Evolutionary conservation across 2,888 invertebrate species (phyloP).

Genomic region (Mythimna loreyi): DNA sequence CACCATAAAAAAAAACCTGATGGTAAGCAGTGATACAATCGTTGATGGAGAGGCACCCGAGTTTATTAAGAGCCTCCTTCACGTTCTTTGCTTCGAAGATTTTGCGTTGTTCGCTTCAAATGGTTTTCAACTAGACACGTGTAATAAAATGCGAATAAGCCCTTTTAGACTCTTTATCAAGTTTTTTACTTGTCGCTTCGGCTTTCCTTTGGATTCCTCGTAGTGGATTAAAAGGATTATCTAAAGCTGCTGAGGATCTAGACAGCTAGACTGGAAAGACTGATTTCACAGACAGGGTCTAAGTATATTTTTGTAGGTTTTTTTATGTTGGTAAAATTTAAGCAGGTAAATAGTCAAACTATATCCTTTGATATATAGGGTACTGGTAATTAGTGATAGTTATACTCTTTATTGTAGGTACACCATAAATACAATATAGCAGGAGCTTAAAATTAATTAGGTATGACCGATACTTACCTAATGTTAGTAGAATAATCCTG

Average conservation of each 20-base stretch:
- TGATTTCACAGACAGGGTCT: constrained; percentile 10
- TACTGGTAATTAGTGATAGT: too few relatives aligned
- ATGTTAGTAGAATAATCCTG: too few relatives aligned
- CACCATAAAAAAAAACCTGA: too few relatives aligned
- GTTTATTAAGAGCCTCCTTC: too few relatives aligned
- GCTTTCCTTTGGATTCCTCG: constrained; percentile 30
- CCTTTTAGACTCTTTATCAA: constrained; percentile 35
- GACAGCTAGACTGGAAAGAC: constrained; percentile 17
- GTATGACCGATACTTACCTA: too few relatives aligned
- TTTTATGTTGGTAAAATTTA: too few relatives aligned
- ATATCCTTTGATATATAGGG: background rate
- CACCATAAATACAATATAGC: too few relatives aligned
- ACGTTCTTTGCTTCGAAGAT: constrained; percentile 23
- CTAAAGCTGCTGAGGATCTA: constrained; percentile 31
- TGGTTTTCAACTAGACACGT: constrained; percentile 41
- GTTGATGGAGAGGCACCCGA: too few relatives aligned
- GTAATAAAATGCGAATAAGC: constrained; percentile 33
- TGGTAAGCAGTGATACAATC: too few relatives aligned
- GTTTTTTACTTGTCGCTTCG: constrained; percentile 29
- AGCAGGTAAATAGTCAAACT: background rate
- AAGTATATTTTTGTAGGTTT: background rate
- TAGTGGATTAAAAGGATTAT: constrained; percentile 49
- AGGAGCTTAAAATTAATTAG: too few relatives aligned
- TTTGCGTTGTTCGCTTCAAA: constrained; percentile 40
- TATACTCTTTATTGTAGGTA: too few relatives aligned